phyloP scores from a whole-genome alignment of 2,888 invertebrate species.

The Acleris sparsana region DNA sequence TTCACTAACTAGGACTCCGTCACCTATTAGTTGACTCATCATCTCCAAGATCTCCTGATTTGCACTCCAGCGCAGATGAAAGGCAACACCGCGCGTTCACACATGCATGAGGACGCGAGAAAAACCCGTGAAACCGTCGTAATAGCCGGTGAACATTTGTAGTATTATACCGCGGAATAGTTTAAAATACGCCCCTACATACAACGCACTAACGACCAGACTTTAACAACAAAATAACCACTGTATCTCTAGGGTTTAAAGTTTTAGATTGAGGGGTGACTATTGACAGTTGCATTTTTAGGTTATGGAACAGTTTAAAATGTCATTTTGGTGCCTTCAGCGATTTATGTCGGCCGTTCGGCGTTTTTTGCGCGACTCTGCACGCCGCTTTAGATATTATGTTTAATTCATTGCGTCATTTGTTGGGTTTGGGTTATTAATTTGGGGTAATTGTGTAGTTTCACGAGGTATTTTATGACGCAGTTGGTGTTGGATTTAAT shows the following conservation, averaged over 20 bases:
- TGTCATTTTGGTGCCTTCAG: constrained; percentile 32
- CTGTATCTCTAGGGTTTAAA: background rate
- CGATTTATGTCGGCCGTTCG: constrained; percentile 23
- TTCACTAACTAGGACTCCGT: too few relatives aligned
- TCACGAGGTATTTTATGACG: background rate
- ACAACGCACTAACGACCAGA: background rate
- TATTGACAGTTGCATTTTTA: background rate
- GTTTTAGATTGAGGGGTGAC: background rate
- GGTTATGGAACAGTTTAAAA: constrained; percentile 33
- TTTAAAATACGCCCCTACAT: background rate
- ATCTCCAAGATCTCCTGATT: constrained; percentile 32
- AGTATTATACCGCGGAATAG: constrained; percentile 35
- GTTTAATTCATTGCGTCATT: constrained; percentile 31
- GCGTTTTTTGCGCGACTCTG: constrained; percentile 29
- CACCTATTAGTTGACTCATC: background rate
- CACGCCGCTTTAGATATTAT: constrained; percentile 21
- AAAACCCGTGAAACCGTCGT: constrained; percentile 36
- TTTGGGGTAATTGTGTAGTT: constrained; percentile 7
- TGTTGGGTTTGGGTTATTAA: constrained; percentile 29
- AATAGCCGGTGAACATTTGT: constrained; percentile 37
- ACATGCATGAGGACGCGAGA: constrained; percentile 47
- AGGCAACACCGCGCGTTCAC: constrained; percentile 62
- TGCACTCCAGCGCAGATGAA: constrained; percentile 53
- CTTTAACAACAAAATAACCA: background rate
- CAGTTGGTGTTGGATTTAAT: background rate